Evolutionary conservation across 2,888 invertebrate species (phyloP), one percentile per base, ranked within the genome.

Genomic region (Dexiosoma caninum): DNA sequence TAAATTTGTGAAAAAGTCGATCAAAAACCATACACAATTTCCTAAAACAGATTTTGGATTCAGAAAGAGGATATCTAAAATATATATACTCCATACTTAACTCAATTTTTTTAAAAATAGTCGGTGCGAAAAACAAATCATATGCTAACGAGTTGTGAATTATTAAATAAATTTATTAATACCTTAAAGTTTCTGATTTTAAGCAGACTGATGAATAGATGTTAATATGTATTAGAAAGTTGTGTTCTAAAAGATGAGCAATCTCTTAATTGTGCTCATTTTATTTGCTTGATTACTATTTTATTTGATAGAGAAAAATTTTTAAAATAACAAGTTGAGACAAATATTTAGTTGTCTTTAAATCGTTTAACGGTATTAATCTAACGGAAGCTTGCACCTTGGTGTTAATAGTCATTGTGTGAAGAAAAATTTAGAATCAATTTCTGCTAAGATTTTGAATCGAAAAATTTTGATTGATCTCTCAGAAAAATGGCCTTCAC

Each of bases 261-360:
- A 35, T 57, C 59, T 57, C 12, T 64, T 42, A 70, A 75, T 53
- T 75, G 35, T 35, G 59, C 75, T 75, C 67, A 70, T 46, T 64
- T 76, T 8, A 46, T 64, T 2, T 37, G 70, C 53, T 66, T 64
- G 37, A 9, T 14, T 69, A 10, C 59, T 30, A 37, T n/a, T n/a
- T n/a, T 37, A 16, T 71, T 78, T 46, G 35, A 14, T 67, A 44
- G 35, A 32, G 55, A 69, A 55, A 62, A 12, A 72, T 72, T 80
- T 62, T 67, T 37, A 32, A 69, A 72, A 77, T 69, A 67, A 81
- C 71, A 64, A 72, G 53, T 60, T 53, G 59, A 80, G 64, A 69
- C 69, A 69, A 72, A 27, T 12, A 69, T 81, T 81, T 53, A 81
- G 81, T 81, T 81, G 72, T 53, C 51, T 57, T 74, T 64, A 59